Evolutionary conservation across 1,140 invertebrate species (phyloP).

Genomic region (Euwallacea fornicatus): DNA sequence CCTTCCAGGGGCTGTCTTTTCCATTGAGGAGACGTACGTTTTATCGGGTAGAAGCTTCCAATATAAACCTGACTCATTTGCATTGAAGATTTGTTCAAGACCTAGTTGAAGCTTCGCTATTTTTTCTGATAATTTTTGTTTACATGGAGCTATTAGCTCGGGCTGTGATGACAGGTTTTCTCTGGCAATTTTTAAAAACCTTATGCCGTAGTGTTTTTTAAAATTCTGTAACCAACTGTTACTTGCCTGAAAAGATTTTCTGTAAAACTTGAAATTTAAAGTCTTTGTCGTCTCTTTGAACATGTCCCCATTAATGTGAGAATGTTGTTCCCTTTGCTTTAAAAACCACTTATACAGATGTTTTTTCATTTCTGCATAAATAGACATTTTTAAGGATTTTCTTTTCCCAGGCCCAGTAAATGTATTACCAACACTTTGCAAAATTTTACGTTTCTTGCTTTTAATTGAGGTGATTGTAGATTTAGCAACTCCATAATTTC

Average conservation of each 20-base stretch:
- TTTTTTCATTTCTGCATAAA: slow-evolving; percentile 8
- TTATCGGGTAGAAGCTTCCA: slow-evolving; percentile 28
- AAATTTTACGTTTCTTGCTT: not conserved
- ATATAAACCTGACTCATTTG: slow-evolving; percentile 31
- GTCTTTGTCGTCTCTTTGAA: not conserved
- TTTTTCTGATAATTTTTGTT: slow-evolving; percentile 9
- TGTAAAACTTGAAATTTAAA: not conserved
- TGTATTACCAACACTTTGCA: not conserved
- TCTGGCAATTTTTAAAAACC: slow-evolving; percentile 8
- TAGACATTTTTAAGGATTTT: slow-evolving; percentile 5
- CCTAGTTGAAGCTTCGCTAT: slow-evolving; percentile 3
- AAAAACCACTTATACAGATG: slow-evolving; percentile 9
- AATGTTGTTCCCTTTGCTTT: slow-evolving; percentile 4
- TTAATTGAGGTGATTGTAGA: not conserved
- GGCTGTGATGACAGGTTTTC: slow-evolving; percentile 10
- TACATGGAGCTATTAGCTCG: not conserved
- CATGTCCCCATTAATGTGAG: not conserved
- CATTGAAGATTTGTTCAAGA: slow-evolving; percentile 36
- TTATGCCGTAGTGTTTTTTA: slow-evolving; percentile 1
- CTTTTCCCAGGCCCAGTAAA: not conserved
- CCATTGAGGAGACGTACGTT: slow-evolving; percentile 9
- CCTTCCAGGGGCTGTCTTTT: slow-evolving; percentile 25
- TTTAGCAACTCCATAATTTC: not conserved
- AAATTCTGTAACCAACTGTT: slow-evolving; percentile 1
- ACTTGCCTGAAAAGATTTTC: slow-evolving; percentile 6